phyloP scores from a whole-genome alignment of 2,797 vertebrate genomes.

The Rallus crepitans region DNA sequence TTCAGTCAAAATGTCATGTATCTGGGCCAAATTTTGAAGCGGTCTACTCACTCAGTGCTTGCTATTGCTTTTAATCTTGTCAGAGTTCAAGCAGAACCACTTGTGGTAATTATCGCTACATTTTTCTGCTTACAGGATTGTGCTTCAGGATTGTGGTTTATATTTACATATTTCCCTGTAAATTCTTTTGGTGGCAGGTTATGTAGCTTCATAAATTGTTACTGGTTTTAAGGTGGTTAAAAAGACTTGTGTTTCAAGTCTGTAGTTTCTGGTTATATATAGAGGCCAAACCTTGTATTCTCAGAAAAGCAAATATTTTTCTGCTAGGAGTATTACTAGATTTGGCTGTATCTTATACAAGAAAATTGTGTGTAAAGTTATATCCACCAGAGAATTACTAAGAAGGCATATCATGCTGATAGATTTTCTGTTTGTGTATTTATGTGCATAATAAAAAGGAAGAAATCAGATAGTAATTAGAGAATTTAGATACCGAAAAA shows the following conservation, averaged over 20 bases:
- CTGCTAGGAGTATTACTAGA: background rate
- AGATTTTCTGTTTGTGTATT: background rate
- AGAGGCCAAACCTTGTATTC: background rate
- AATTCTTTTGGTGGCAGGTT: constrained; percentile 10
- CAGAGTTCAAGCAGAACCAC: background rate
- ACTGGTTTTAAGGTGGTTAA: background rate
- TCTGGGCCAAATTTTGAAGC: background rate
- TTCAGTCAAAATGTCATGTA: background rate
- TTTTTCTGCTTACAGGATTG: background rate
- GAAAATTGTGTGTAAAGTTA: background rate
- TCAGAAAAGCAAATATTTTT: background rate
- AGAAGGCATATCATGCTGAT: background rate
- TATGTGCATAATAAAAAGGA: background rate
- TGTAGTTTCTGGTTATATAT: background rate
- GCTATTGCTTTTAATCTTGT: background rate
- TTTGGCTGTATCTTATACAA: background rate
- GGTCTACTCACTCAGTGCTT: background rate
- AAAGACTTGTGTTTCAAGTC: background rate
- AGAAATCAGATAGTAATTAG: background rate
- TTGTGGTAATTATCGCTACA: background rate
- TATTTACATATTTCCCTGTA: background rate
- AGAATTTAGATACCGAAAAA: background rate
- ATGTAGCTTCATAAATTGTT: background rate
- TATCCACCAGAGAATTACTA: background rate
- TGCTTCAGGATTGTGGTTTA: background rate